Conservation (phyloP, 2,888 invertebrate species). For the Beris chalybata region DNA sequence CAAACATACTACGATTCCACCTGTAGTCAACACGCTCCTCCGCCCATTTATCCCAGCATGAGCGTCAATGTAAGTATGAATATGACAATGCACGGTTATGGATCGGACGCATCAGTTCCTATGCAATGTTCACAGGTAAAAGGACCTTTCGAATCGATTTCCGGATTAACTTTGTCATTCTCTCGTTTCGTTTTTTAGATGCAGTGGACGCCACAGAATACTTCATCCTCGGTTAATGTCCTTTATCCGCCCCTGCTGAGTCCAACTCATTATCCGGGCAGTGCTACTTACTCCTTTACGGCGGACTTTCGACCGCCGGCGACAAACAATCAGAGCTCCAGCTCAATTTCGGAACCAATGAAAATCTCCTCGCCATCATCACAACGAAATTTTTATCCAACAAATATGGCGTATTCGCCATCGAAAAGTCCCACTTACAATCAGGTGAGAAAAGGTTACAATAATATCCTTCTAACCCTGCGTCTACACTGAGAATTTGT, state of each 20-base stretch:
- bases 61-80: conserved; percentile 95
- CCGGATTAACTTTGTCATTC: neutral
- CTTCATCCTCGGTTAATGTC: conserved; percentile 65
- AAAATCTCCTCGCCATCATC: conserved; percentile 46
- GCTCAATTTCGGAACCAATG: conserved; percentile 53
- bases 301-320: conserved; percentile 74
- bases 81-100: conserved; percentile 90
- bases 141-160: neutral
- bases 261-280: conserved; percentile 66
- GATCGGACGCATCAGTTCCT: conserved; percentile 53
- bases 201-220: conserved; percentile 72
- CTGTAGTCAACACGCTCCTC: conserved; percentile 44
- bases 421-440: conserved; percentile 50
- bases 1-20: conserved; percentile 51
- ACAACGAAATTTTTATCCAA: conserved; percentile 48
- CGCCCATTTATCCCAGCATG: conserved; percentile 83
- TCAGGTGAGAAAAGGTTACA: conserved; percentile 13
- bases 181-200: conserved; percentile 57
- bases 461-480: too few species aligned
- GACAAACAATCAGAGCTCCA: conserved; percentile 56
- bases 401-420: conserved; percentile 47
- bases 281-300: conserved; percentile 80
- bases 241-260: conserved; percentile 69
- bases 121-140: conserved; percentile 68
- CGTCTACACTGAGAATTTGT: too few species aligned